A percentile compares a stretch with the other conserved stretches of the same genome.
These are phyloP conservation scores for Epistrophe grossulariae DNA, from an alignment of 2,888 invertebrate species.

Conservation along the genomic window DNA sequence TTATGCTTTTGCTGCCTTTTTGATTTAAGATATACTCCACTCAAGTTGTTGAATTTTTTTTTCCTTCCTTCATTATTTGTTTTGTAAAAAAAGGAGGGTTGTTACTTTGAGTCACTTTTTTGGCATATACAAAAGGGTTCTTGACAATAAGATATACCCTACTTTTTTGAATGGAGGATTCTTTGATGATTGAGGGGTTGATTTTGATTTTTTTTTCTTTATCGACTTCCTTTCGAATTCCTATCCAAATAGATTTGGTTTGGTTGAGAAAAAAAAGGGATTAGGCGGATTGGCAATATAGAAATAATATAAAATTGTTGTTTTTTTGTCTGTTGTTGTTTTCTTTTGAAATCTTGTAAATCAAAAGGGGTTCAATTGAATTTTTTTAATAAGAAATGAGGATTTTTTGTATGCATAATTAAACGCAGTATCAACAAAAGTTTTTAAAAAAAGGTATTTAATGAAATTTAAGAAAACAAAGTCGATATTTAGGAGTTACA, in stretches of 20 bases:
- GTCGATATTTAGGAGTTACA: background rate
- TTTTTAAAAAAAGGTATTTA: background rate
- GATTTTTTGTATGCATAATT: background rate
- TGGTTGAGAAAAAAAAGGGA: background rate
- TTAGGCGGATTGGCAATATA: conserved; percentile 9
- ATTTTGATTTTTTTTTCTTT: conserved; percentile 7
- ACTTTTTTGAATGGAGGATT: conserved; percentile 32
- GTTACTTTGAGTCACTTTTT: conserved; percentile 31
- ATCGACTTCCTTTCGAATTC: conserved; percentile 1
- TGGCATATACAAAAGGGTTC: conserved; percentile 49
- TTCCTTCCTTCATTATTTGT: background rate
- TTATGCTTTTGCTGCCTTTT: conserved; percentile 22
- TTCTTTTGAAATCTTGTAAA: background rate
- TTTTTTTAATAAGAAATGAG: background rate
- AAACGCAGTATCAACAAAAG: background rate
- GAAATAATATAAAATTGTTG: background rate
- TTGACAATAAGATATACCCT: conserved; percentile 55
- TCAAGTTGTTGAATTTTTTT: conserved; percentile 10
- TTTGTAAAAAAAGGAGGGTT: background rate
- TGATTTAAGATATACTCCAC: conserved; percentile 29
- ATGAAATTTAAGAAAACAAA: background rate
- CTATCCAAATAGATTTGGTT: conserved; percentile 4
- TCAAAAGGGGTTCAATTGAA: background rate
- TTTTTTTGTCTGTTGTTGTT: background rate
- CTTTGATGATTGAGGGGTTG: conserved; percentile 3